A percentile compares a stretch with the other conserved stretches of the same genome.
These are phyloP conservation scores for Himalopsyche japonica DNA, from an alignment of 2,888 invertebrate genomes.

Conservation along the genomic window DNA sequence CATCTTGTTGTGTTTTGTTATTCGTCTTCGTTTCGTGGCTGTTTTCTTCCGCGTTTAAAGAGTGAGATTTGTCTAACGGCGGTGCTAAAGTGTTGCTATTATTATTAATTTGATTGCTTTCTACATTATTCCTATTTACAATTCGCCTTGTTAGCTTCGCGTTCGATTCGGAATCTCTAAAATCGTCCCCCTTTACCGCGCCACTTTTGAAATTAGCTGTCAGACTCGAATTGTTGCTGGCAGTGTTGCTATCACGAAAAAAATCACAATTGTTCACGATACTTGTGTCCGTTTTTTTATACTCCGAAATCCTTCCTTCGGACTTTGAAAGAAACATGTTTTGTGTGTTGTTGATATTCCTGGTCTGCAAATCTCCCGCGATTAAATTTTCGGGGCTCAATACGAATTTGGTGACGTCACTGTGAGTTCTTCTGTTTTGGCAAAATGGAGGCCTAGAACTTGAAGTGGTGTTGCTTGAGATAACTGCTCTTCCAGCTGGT, in stretches of 20 bases:
- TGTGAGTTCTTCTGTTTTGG: conserved; percentile 8
- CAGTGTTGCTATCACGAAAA: neutral
- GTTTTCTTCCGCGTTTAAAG: neutral
- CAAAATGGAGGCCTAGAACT: neutral
- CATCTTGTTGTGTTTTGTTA: neutral
- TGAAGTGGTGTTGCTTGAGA: conserved; percentile 11
- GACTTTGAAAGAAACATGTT: neutral
- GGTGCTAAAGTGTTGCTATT: neutral
- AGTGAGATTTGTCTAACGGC: conserved; percentile 19
- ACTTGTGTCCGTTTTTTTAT: neutral
- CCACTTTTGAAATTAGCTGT: neutral
- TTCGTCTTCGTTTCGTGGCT: conserved; percentile 1
- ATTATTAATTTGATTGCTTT: neutral
- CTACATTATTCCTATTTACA: neutral
- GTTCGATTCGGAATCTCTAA: neutral
- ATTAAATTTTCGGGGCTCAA: conserved; percentile 25
- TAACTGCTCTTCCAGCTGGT: conserved; percentile 36
- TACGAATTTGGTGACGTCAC: conserved; percentile 28
- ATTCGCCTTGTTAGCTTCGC: conserved; percentile 12
- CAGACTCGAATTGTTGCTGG: neutral
- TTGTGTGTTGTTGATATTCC: neutral
- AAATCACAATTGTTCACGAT: neutral
- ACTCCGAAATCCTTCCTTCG: neutral
- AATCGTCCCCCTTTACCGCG: neutral
- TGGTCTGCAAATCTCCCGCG: neutral